phyloP scores from a whole-genome alignment of 2,113 vertebrate genomes.

The Microcebus ravelobensis region DNA sequence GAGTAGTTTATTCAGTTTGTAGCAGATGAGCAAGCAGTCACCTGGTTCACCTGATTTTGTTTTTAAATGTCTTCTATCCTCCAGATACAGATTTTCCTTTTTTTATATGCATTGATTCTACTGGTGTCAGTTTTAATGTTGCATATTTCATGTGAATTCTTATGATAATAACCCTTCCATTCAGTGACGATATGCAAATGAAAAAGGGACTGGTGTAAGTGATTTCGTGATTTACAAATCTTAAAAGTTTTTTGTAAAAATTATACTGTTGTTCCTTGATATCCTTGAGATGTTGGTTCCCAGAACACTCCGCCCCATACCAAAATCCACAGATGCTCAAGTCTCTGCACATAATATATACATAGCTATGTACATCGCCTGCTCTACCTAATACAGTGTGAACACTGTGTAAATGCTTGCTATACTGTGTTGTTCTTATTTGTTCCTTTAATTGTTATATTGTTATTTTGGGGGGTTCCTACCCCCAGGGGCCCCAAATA shows the following conservation, averaged over 20 bases:
- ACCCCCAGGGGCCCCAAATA: neutral
- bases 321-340: neutral
- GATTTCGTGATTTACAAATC: constrained; percentile 9
- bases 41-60: neutral
- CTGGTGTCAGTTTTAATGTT: neutral
- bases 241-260: constrained; percentile 13
- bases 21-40: neutral
- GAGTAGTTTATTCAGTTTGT: neutral
- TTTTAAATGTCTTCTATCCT: neutral
- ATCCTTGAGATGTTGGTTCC: neutral
- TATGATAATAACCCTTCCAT: neutral
- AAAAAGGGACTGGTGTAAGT: neutral
- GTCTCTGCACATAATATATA: neutral
- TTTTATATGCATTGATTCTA: neutral
- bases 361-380: neutral
- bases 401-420: neutral
- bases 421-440: neutral
- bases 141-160: neutral
- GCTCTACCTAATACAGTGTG: neutral
- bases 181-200: neutral
- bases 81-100: neutral
- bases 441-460: neutral
- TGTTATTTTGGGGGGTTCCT: neutral
- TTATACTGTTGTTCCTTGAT: neutral
- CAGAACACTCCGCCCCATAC: neutral